Evolutionary conservation across 2,888 invertebrate species (phyloP).

Genomic region (Caenorhabditis japonica): DNA sequence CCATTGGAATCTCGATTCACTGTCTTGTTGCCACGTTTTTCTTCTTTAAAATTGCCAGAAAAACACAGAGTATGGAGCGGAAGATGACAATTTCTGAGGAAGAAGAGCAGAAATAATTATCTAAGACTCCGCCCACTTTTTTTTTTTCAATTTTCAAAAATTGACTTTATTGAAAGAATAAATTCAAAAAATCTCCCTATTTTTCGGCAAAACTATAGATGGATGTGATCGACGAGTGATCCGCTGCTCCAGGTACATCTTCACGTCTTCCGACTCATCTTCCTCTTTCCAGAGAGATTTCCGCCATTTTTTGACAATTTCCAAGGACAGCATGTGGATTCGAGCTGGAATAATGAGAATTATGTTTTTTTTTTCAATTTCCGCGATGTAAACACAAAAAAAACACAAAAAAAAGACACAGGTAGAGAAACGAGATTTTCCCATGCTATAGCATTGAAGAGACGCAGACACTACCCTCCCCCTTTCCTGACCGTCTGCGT

Average conservation of each 20-base stretch:
- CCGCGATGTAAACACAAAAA: too few species aligned
- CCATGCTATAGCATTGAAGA: too few species aligned
- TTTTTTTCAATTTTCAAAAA: not conserved
- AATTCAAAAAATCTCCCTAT: not conserved
- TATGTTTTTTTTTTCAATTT: too few species aligned
- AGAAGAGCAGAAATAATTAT: not conserved
- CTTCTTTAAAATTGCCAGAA: slow-evolving; percentile 42
- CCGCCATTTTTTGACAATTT: slow-evolving; percentile 6
- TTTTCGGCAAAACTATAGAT: not conserved
- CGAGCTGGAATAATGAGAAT: slow-evolving; percentile 17
- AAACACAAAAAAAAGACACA: too few species aligned
- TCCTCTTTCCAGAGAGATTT: not conserved
- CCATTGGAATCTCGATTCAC: slow-evolving; percentile 24
- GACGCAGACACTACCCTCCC: too few species aligned
- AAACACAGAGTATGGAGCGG: slow-evolving; percentile 51
- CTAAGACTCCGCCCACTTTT: not conserved
- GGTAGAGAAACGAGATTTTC: too few species aligned
- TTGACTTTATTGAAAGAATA: too few species aligned
- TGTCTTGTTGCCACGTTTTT: slow-evolving; percentile 28
- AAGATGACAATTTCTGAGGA: slow-evolving; percentile 18
- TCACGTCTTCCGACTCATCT: slow-evolving; percentile 24
- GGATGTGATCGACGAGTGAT: slow-evolving; percentile 11
- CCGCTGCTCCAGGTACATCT: slow-evolving; percentile 20
- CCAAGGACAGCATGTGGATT: slow-evolving; percentile 5
- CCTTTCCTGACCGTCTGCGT: too few species aligned